Evolutionary conservation across 2,113 vertebrate genomes (phyloP).

Genomic region (Australoheros scitulus): DNA sequence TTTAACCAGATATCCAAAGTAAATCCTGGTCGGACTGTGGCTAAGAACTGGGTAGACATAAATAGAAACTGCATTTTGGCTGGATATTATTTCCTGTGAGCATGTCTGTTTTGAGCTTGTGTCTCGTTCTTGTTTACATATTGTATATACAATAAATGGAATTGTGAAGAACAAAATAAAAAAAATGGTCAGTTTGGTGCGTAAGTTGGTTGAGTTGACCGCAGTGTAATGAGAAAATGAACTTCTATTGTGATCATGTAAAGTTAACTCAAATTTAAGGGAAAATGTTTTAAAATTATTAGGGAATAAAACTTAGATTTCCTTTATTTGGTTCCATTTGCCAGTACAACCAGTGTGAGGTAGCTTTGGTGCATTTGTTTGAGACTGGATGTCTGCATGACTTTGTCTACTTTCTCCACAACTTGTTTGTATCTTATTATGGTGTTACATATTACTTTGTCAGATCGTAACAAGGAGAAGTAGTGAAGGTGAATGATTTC

Average conservation of each 20-base stretch:
- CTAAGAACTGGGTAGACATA: slow-evolving; percentile 43
- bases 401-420: not conserved
- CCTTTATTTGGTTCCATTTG: not conserved
- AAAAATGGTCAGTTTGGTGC: slow-evolving; percentile 41
- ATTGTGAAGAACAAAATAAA: slow-evolving; percentile 62
- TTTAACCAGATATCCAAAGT: slow-evolving; percentile 63
- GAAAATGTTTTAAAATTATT: too few species aligned
- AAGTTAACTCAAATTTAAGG: too few species aligned
- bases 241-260: not conserved
- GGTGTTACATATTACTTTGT: not conserved
- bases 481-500: too few species aligned
- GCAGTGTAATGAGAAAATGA: not conserved
- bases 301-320: too few species aligned
- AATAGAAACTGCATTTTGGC: slow-evolving; percentile 65
- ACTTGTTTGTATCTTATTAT: not conserved
- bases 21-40: slow-evolving; percentile 51
- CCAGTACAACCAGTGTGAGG: not conserved
- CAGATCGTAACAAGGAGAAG: not conserved
- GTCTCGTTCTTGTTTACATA: slow-evolving; percentile 81
- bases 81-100: slow-evolving; percentile 70
- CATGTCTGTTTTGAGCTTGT: slow-evolving; percentile 76
- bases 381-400: not conserved
- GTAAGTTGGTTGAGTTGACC: not conserved
- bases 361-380: not conserved
- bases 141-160: slow-evolving; percentile 81